Base-by-base conservation (phyloP, 2,797 vertebrate genomes). In the Vespertilio murinus region DNA sequence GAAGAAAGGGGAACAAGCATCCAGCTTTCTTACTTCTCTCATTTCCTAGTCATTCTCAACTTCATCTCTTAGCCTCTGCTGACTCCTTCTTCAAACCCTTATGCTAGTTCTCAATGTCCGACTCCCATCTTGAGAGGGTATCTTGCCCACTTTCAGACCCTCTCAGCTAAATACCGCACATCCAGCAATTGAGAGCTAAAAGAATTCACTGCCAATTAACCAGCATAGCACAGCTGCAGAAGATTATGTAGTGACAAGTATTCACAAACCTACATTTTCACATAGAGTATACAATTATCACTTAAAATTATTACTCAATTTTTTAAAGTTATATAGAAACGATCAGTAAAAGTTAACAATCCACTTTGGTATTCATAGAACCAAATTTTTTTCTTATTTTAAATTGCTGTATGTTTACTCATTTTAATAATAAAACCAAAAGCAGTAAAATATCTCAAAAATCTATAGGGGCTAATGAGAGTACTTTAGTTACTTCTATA, bases 271-370 rank as follows among this genome's bases (percentile, higher is more conserved):
- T 70, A 22, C 1, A 45, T 42, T 81, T 69, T n/a, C 45, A 33
- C 38, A 67, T 0, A 80, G 17, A 54, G 25, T 75, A 42, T 5
- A 49, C 28, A 59, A 81, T 74, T 42, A 79, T 40, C 67, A 65
- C 40, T 92, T 73, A 65, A 93, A 93, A 74, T 28, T 49, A 59
- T 35, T 52, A 75, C 28, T 89, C 11, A 8, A 56, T n/a, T 74
- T 78, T 78, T 94, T 89, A 71, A 91, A 67, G 33, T 28, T 83
- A 42, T 25, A 1, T 73, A 78, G 49, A 54, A 80, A 92, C 86
- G 4, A 64, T 64, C 5, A 64, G 22, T 23, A 49, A 82, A 95
- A 86, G 25, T 83, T 88, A 52, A 71, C 70, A 79, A 54, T 8
- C 17, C 30, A 85, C n/a, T 87, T 86, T 56, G 73, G 30, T 71